Evolutionary conservation across 2,113 vertebrate species (phyloP).

Genomic region (Solea solea): DNA sequence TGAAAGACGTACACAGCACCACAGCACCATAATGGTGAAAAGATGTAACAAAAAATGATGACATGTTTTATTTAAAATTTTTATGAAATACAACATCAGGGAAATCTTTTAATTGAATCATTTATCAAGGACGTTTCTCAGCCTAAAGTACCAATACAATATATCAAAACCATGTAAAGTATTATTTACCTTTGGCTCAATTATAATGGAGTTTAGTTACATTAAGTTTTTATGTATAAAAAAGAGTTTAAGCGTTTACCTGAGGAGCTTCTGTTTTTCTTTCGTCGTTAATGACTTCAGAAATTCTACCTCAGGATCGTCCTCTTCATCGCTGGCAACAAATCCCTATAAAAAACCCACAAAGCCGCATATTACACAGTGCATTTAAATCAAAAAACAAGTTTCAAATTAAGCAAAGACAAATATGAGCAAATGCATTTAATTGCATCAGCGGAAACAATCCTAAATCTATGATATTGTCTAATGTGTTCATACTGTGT

Average conservation of each 20-base stretch:
- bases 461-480: too few relatives aligned
- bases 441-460: conserved; percentile 12
- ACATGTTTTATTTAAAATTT: not conserved
- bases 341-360: conserved; percentile 82
- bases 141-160: too few relatives aligned
- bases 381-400: not conserved
- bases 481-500: not conserved
- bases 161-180: not conserved
- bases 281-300: conserved; percentile 95
- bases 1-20: not conserved
- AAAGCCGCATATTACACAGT: not conserved
- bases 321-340: conserved; percentile 94
- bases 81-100: not conserved
- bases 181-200: not conserved
- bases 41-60: not conserved
- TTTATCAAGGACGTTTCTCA: not conserved
- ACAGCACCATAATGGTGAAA: not conserved
- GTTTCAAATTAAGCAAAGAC: not conserved
- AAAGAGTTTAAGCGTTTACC: conserved; percentile 78
- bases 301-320: conserved; percentile 97
- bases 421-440: conserved; percentile 23
- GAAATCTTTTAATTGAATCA: not conserved
- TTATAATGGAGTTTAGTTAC: not conserved
- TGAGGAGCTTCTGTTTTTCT: conserved; percentile 96
- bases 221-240: not conserved